Conservation (phyloP, 2,113 vertebrate genomes). For the Apaloderma vittatum region DNA sequence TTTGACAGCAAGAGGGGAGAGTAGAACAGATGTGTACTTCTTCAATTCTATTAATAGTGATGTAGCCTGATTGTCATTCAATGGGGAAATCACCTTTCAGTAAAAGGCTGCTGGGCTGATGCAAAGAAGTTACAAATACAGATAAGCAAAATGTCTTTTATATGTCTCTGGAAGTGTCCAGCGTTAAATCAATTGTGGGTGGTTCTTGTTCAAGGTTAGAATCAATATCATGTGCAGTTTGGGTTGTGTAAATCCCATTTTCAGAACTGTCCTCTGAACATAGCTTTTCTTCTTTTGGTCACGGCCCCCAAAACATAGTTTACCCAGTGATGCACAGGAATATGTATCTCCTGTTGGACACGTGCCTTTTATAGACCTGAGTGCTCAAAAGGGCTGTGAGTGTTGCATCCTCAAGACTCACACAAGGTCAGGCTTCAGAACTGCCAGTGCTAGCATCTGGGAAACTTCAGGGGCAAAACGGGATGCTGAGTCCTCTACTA, state of each 20-base stretch:
- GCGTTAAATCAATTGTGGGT: neutral
- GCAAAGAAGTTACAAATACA: neutral
- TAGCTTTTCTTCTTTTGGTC: neutral
- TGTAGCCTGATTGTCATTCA: slow-evolving; percentile 60
- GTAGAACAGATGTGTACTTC: slow-evolving; percentile 52
- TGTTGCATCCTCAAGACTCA: neutral
- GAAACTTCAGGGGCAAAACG: neutral
- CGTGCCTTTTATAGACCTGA: neutral
- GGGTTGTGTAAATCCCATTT: neutral
- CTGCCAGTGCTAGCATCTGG: neutral
- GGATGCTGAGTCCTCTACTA: neutral
- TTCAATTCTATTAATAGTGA: slow-evolving; percentile 63
- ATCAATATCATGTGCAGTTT: neutral
- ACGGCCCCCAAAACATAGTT: neutral
- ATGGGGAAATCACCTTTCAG: slow-evolving; percentile 49
- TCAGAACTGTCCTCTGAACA: neutral
- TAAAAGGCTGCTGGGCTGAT: neutral
- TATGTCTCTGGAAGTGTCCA: neutral
- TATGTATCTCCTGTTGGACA: neutral
- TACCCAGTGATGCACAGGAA: neutral
- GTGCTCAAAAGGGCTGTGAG: neutral
- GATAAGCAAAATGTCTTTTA: neutral
- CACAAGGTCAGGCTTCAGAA: neutral
- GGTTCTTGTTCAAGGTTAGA: neutral
- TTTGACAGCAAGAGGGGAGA: slow-evolving; percentile 15